Conservation (phyloP, 2,888 invertebrate species). For the Drosophila vallismaia region DNA sequence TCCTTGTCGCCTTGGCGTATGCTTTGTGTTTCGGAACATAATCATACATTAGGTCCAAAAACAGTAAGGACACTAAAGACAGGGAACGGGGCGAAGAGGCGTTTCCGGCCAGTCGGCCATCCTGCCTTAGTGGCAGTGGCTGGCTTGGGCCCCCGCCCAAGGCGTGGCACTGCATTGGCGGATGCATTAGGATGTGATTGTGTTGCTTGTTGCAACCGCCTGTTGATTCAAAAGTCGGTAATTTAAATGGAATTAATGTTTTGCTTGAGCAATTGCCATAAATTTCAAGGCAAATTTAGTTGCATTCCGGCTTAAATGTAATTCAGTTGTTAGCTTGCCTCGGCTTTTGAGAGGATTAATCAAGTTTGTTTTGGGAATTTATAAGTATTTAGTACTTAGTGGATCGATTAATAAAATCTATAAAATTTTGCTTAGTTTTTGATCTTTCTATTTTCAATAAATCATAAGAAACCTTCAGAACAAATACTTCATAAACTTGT, state of each 20-base stretch:
- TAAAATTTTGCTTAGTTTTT: no score
- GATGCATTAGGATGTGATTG: constrained; percentile 68
- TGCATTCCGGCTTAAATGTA: constrained; percentile 20
- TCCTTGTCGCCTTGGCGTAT: constrained; percentile 51
- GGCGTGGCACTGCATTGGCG: constrained; percentile 35
- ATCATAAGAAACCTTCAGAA: not conserved
- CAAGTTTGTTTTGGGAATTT: not conserved
- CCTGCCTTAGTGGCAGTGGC: constrained; percentile 38
- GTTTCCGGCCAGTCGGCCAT: constrained; percentile 39
- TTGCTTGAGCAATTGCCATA: constrained; percentile 38
- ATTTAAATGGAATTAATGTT: constrained; percentile 40
- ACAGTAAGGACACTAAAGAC: constrained; percentile 15
- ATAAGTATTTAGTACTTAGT: not conserved
- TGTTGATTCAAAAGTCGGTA: constrained; percentile 59
- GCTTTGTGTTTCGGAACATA: constrained; percentile 59
- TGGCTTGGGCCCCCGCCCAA: not conserved
- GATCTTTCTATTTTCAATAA: not conserved
- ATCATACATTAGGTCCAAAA: constrained; percentile 67
- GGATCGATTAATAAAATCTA: not conserved
- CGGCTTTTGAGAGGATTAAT: constrained; percentile 9
- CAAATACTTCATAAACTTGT: not conserved
- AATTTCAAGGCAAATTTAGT: constrained; percentile 22
- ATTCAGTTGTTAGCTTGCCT: constrained; percentile 14
- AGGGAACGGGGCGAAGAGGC: not conserved
- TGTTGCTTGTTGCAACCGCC: constrained; percentile 52